Conservation (phyloP, 2,113 vertebrate species). For the Oreochromis tanganicae region DNA sequence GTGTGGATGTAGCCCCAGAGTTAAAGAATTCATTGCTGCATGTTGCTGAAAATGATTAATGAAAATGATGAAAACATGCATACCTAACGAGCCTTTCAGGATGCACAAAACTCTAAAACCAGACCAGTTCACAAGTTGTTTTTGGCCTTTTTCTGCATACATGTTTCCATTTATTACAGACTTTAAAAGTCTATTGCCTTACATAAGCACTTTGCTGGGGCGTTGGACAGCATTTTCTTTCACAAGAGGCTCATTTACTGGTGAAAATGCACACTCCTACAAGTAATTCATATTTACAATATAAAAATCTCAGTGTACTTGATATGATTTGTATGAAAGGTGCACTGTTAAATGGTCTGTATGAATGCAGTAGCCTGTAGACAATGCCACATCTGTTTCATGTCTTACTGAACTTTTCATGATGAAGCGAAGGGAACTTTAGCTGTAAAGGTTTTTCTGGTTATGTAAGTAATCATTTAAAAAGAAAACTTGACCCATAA, state of each 20-base stretch:
- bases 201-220: not conserved
- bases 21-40: not conserved
- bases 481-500: not conserved
- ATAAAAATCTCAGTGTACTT: not conserved
- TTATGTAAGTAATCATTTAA: not conserved
- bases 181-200: not conserved
- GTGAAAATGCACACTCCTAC: not conserved
- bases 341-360: not conserved
- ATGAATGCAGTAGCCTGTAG: not conserved
- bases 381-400: not conserved
- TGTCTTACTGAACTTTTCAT: not conserved
- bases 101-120: not conserved
- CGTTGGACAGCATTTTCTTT: not conserved
- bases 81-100: not conserved
- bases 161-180: not conserved
- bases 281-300: not conserved
- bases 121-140: not conserved
- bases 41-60: not conserved
- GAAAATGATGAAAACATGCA: not conserved
- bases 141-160: not conserved
- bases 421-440: not conserved
- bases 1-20: too few relatives aligned
- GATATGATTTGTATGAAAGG: not conserved
- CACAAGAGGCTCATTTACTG: not conserved
- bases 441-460: not conserved